Evolutionary conservation across 2,888 invertebrate genomes (phyloP), one percentile per base, ranked within the genome.

Genomic region (Atrina japonica): DNA sequence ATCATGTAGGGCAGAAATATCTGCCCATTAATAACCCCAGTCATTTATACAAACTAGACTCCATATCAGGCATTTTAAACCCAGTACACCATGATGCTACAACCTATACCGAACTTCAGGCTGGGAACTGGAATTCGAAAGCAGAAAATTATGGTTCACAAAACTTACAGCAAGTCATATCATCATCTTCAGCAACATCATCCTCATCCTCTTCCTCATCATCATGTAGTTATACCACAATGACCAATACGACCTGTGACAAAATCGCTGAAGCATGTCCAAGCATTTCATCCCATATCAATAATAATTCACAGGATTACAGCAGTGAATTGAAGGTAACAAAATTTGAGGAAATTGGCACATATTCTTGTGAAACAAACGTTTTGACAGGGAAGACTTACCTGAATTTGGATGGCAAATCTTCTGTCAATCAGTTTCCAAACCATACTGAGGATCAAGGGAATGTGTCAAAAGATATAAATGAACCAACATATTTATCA

Each of bases 41-140:
- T 40, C 89, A 85, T 70, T 93, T 45, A 16, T 94, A 92, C 91
- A 94, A 95, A 91, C 92, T 95, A 82, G 95, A 95, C 86, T 93
- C 94, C 0, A 94, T 94, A 84, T 93, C 94, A 6, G 94, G 94
- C 77, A 90, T 94, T 67, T 89, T 94, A 53, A 86, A 78, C 59
- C 83, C 83, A 21, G 76, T 80, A 11, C 70, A 80, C 25, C 66
- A 73, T 25, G n/a, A n/a, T n/a, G 68, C 70, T 30, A 65, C 55
- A 18, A 53, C 65, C 11, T 66, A 68, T 41, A 29, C 64, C 3
- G 60, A 53, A 52, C 52, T 49, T 16, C 59, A 59, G 23, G 29
- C 66, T 6, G 27, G 55, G 3, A 23, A 61, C 18, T 73, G 69
- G 41, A 67, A 61, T 66, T 45, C 73, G 9, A 60, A 47, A 61